Evolutionary conservation across 2,797 vertebrate species (phyloP).

Genomic region (Periparus ater): DNA sequence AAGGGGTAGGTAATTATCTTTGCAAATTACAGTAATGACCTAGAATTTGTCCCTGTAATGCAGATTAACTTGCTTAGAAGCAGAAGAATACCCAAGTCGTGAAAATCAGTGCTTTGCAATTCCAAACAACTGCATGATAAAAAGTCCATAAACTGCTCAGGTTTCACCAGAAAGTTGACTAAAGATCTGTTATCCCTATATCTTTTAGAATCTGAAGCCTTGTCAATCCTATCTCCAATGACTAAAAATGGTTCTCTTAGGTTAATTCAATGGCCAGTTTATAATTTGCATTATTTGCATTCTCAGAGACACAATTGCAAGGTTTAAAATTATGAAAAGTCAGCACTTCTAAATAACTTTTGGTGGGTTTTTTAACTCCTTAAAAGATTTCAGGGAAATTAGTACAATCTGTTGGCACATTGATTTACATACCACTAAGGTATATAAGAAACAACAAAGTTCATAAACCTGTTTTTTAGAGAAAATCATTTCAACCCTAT

Average conservation of each 20-base stretch:
- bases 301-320: neutral
- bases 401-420: neutral
- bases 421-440: neutral
- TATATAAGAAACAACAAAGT: neutral
- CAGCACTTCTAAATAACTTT: neutral
- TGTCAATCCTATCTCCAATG: neutral
- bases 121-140: neutral
- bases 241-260: neutral
- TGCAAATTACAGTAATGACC: neutral
- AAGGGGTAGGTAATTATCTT: neutral
- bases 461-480: neutral
- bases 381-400: neutral
- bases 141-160: neutral
- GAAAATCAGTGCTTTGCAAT: neutral
- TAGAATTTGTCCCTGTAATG: neutral
- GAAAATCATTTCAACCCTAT: neutral
- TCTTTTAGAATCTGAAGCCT: neutral
- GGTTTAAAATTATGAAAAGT: neutral
- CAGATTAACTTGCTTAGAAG: neutral
- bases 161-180: neutral
- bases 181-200: neutral
- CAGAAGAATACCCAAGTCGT: neutral
- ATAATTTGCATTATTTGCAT: neutral
- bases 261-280: neutral
- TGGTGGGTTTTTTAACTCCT: neutral